Evolutionary conservation across 1,140 invertebrate species (phyloP).

Genomic region (Heliconius nattereri): DNA sequence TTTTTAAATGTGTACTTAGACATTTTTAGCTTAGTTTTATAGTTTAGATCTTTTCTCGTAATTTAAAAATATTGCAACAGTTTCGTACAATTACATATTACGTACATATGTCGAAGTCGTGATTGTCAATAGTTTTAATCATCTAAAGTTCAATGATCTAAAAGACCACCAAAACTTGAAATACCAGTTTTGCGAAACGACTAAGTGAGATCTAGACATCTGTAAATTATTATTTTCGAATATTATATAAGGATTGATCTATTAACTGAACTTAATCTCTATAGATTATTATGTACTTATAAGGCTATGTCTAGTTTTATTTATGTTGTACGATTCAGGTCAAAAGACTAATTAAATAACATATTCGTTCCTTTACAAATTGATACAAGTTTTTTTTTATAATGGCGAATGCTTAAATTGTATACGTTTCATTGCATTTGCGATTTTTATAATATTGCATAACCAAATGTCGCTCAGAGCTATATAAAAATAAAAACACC

Average conservation of each 20-base stretch:
- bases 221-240: slow-evolving; percentile 14
- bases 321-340: not conserved
- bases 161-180: slow-evolving; percentile 57
- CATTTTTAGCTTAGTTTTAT: not conserved
- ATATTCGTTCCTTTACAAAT: not conserved
- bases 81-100: not conserved
- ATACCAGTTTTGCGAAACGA: slow-evolving; percentile 47
- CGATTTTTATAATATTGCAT: slow-evolving; percentile 3
- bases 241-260: not conserved
- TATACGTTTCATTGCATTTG: not conserved
- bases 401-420: not conserved
- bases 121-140: slow-evolving; percentile 37
- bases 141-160: slow-evolving; percentile 51
- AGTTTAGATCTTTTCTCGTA: not conserved
- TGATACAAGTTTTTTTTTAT: not conserved
- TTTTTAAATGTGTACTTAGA: not conserved
- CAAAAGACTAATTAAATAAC: not conserved
- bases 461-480: not conserved
- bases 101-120: not conserved
- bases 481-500: not conserved
- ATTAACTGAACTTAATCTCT: not conserved
- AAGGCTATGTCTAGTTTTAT: not conserved
- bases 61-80: not conserved
- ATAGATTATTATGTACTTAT: not conserved
- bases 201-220: slow-evolving; percentile 39